Percentiles rank a stretch among this genome's conserved stretches.
Evolutionary conservation across 2,888 invertebrate genomes (phyloP).

Genomic region (Hemicrepidius hirtus): DNA sequence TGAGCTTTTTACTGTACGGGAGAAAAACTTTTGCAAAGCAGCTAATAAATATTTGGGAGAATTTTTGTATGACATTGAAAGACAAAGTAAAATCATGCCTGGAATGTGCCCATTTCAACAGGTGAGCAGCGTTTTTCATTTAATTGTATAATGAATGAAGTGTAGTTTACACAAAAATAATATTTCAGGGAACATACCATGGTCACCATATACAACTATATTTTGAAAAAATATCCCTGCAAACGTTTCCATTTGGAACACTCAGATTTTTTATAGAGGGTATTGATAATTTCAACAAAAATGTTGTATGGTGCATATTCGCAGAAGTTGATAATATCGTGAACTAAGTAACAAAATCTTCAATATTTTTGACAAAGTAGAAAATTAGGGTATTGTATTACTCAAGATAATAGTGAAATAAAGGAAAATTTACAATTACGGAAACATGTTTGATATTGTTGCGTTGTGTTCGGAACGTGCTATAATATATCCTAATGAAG

Average conservation of each 20-base stretch:
- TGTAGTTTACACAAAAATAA: no score
- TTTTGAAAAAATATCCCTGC: not conserved
- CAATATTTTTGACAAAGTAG: no score
- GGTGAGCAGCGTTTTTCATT: no score
- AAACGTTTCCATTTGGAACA: constrained; percentile 14
- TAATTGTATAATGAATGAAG: no score
- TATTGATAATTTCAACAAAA: not conserved
- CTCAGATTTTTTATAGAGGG: not conserved
- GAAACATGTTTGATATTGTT: no score
- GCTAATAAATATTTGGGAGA: constrained; percentile 19
- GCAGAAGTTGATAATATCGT: not conserved
- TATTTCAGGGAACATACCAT: constrained; percentile 18
- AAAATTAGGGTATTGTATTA: no score
- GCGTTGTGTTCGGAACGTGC: no score
- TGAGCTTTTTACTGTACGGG: not conserved
- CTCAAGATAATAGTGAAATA: no score
- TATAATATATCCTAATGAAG: no score
- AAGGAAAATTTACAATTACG: no score
- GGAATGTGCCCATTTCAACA: not conserved
- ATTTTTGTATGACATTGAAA: constrained; percentile 9
- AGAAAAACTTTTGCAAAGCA: constrained; percentile 1
- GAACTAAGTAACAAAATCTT: no score
- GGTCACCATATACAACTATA: not conserved
- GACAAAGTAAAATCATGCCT: not conserved
- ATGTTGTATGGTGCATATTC: not conserved